Percentiles rank a stretch among this genome's conserved stretches.
Conservation (phyloP, 2,797 vertebrate genomes). For the Aeoliscus strigatus region DNA sequence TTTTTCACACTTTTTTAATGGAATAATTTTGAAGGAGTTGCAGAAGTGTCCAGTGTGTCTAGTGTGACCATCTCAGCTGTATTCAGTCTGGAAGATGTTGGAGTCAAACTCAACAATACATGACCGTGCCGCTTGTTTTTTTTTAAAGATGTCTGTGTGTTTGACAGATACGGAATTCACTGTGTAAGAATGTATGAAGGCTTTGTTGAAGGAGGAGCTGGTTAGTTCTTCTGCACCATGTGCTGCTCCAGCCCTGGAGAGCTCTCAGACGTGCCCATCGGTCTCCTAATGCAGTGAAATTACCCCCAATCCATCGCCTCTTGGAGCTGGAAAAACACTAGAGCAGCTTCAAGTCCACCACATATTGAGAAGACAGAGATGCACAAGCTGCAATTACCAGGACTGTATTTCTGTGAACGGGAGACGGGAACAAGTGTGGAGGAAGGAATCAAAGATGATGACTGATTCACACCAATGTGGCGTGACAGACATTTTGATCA, state of each 20-base stretch:
- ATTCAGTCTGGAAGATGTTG: too few species aligned
- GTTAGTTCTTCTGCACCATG: slow-evolving; percentile 11
- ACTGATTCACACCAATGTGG: slow-evolving; percentile 18
- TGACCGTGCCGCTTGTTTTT: slow-evolving; percentile 9
- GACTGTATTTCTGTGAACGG: slow-evolving; percentile 1
- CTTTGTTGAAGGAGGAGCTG: slow-evolving; percentile 12
- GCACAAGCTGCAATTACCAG: slow-evolving; percentile 1
- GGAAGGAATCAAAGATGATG: slow-evolving; percentile 42
- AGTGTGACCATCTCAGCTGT: too few species aligned
- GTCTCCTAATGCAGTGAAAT: slow-evolving; percentile 31
- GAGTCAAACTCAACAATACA: slow-evolving; percentile 26
- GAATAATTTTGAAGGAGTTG: too few species aligned
- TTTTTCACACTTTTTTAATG: too few species aligned
- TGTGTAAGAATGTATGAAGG: slow-evolving; percentile 5
- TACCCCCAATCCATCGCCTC: slow-evolving; percentile 33
- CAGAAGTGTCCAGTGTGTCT: too few species aligned
- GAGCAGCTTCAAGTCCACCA: slow-evolving; percentile 4
- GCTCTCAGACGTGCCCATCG: slow-evolving; percentile 27
- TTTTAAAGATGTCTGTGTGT: slow-evolving; percentile 8
- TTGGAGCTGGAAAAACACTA: background rate
- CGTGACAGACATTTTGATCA: slow-evolving; percentile 33
- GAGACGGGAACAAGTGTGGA: slow-evolving; percentile 13
- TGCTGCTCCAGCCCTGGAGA: slow-evolving; percentile 17
- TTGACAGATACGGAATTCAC: slow-evolving; percentile 4
- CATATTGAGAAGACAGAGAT: slow-evolving; percentile 20